These are phyloP conservation scores for Bos javanicus DNA, from an alignment of 2,113 vertebrate species.

Conservation along the genomic window DNA sequence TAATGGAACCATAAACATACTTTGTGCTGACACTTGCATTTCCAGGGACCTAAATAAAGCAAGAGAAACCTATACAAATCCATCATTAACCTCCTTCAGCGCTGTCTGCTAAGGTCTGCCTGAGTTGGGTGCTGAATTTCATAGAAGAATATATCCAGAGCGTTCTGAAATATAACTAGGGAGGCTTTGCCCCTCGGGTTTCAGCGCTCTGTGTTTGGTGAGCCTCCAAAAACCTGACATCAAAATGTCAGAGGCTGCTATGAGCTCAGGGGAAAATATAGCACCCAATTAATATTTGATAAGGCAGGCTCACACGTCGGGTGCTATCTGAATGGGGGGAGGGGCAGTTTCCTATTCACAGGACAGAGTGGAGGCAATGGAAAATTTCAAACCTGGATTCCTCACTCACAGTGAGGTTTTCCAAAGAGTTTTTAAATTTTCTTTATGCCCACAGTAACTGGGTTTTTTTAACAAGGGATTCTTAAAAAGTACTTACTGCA, in stretches of 20 bases:
- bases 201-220: not conserved
- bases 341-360: not conserved
- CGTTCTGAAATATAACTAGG: not conserved
- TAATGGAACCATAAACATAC: slow-evolving; percentile 40
- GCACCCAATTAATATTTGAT: slow-evolving; percentile 19
- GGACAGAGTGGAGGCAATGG: not conserved
- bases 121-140: not conserved
- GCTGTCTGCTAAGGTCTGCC: not conserved
- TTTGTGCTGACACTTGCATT: slow-evolving; percentile 38
- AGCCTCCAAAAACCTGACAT: not conserved
- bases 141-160: not conserved
- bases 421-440: not conserved
- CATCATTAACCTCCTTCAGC: not conserved
- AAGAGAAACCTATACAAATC: not conserved
- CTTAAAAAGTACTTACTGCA: not conserved
- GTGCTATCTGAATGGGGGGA: not conserved
- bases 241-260: not conserved
- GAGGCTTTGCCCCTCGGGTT: not conserved
- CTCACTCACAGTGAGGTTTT: not conserved
- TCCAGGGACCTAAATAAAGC: slow-evolving; percentile 36
- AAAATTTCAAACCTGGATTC: not conserved
- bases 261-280: not conserved
- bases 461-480: not conserved
- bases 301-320: not conserved
- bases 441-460: not conserved